These are phyloP conservation scores for Epirrita christyi DNA, from an alignment of 2,888 invertebrate genomes.

Conservation along the genomic window DNA sequence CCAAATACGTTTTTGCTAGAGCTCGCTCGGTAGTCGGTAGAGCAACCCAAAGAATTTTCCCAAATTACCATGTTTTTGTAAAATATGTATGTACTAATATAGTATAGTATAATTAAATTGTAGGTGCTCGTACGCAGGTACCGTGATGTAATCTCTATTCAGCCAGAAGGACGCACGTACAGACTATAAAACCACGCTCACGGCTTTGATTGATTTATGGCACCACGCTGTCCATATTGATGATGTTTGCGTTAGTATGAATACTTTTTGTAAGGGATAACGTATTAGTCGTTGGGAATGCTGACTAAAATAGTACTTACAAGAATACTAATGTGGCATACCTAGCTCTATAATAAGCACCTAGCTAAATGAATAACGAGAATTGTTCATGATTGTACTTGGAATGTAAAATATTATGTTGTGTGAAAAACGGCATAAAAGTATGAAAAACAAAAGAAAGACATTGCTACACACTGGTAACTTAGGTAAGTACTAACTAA, in stretches of 20 bases:
- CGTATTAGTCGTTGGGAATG: conserved; percentile 23
- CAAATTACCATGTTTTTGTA: no score
- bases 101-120: background rate
- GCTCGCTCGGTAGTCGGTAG: no score
- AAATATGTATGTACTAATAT: no score
- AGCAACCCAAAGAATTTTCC: no score
- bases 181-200: conserved; percentile 63
- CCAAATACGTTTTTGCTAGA: no score
- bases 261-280: conserved; percentile 32
- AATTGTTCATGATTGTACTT: background rate
- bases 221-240: conserved; percentile 68
- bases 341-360: background rate
- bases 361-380: background rate
- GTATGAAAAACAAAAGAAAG: no score
- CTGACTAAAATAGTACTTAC: conserved; percentile 18
- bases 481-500: no score
- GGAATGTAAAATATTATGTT: no score
- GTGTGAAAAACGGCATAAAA: no score
- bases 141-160: conserved; percentile 34
- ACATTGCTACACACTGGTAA: no score
- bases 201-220: conserved; percentile 73
- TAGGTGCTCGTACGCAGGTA: conserved; percentile 5
- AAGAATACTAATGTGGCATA: conserved; percentile 19
- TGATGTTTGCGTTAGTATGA: conserved; percentile 53
- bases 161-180: conserved; percentile 58